Evolutionary conservation across 2,113 vertebrate genomes (phyloP), one percentile per base, ranked within the genome.

Genomic region (Pachycephala philippinensis): DNA sequence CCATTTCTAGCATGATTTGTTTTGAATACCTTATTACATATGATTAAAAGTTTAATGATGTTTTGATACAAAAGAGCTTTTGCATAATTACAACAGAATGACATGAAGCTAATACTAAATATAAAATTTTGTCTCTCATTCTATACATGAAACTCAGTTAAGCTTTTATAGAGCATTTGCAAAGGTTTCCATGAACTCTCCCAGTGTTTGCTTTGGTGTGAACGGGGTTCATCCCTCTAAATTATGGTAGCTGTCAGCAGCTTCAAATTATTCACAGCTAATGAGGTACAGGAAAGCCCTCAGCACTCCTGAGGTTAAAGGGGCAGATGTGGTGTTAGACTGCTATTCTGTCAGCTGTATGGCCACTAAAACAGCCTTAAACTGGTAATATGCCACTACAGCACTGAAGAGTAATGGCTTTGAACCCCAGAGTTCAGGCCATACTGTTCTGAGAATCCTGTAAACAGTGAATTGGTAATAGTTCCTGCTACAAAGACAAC

Each of bases 31-130:
- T 83, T 65, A 75, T 69, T 75, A 70, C 7, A 50, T 63, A 66
- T 63, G 14, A 86, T 93, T 83, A 66, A 70, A 90, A 65, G 47
- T 80, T 85, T 71, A 91, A 89, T 0, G 3, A 85, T 56, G 49
- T 91, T 95, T 94, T 93, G 54, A 85, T 77, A 85, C 37, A 80
- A 86, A 93, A 85, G n/a, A 96, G 11, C 6, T 74, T 90, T 94
- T 84, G 42, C 52, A 86, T 86, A 92, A 88, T 74, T 65, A 74
- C 54, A 90, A 65, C 19, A 74, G 52, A 80, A 88, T 70, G 18
- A 77, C 44, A 70, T 12, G 9, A 74, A 86, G 22, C 15, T 60
- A 80, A 52, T 42, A 74, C 37, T 54, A 76, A 96, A 64, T 45
- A 76, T 8, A 87, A 86, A 84, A 81, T 68, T 45, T 26, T 75